These are phyloP conservation scores for Nothocercus julius DNA, from an alignment of 2,113 vertebrate genomes.

Conservation along the genomic window DNA sequence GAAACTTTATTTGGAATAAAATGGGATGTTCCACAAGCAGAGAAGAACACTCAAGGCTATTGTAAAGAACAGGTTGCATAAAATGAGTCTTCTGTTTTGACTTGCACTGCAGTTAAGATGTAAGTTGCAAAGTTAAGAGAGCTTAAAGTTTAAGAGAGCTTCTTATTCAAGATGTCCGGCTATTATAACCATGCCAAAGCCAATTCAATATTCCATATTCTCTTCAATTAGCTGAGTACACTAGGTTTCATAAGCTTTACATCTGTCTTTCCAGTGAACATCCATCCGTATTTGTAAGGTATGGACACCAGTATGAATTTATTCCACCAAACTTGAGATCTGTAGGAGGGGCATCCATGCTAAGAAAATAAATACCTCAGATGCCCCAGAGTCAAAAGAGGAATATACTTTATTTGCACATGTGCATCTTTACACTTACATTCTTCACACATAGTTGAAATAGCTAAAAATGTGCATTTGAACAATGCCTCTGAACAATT, in stretches of 20 bases:
- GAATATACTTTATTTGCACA: background rate
- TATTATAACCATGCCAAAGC: fast-evolving
- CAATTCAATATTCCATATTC: background rate
- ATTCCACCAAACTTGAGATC: background rate
- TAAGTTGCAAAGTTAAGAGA: background rate
- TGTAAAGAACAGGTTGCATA: background rate
- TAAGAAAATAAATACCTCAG: background rate
- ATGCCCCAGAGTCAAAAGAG: background rate
- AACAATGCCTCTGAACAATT: background rate
- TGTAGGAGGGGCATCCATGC: background rate
- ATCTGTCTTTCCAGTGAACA: background rate
- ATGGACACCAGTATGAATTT: background rate
- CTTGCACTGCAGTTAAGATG: background rate
- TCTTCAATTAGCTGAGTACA: background rate
- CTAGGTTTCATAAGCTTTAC: background rate
- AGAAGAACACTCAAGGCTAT: background rate
- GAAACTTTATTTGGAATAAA: background rate
- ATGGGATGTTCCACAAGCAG: background rate
- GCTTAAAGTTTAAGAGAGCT: background rate
- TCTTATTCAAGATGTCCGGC: background rate
- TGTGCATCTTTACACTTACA: fast-evolving
- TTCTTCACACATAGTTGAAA: background rate
- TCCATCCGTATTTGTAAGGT: background rate
- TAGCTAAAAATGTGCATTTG: background rate
- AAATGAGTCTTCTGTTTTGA: background rate